phyloP scores from a whole-genome alignment of 2,888 invertebrate species.

The Quadroppia sp. region DNA sequence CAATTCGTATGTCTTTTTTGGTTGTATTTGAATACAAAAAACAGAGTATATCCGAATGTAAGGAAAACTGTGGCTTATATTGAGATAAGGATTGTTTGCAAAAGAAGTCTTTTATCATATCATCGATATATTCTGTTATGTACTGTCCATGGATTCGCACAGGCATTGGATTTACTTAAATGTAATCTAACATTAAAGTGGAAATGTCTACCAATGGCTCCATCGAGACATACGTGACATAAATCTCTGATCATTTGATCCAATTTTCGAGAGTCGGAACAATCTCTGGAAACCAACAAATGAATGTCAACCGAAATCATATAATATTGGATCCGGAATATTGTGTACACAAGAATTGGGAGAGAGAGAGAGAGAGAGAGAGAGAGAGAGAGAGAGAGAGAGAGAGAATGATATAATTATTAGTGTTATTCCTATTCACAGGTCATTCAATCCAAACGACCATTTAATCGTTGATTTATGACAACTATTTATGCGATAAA shows the following conservation, averaged over 20 bases:
- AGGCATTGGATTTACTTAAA: slow-evolving; percentile 7
- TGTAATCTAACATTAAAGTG: slow-evolving; percentile 12
- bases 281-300: neutral
- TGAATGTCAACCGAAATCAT: slow-evolving; percentile 14
- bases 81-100: slow-evolving; percentile 9
- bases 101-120: neutral
- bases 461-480: neutral
- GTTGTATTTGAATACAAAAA: neutral
- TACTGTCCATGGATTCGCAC: neutral
- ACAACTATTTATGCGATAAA: too few relatives aligned
- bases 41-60: neutral
- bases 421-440: neutral
- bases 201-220: slow-evolving; percentile 9
- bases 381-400: too few relatives aligned
- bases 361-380: too few relatives aligned
- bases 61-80: neutral
- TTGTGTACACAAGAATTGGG: too few relatives aligned
- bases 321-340: too few relatives aligned
- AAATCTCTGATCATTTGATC: slow-evolving; percentile 18
- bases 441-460: neutral
- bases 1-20: neutral
- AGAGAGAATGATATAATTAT: too few relatives aligned
- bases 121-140: neutral
- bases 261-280: neutral
- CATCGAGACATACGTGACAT: slow-evolving; percentile 16